Percentiles rank a stretch among this genome's conserved stretches.
Evolutionary conservation across 2,888 invertebrate genomes (phyloP).

Genomic region (Tenthredo mesomela): DNA sequence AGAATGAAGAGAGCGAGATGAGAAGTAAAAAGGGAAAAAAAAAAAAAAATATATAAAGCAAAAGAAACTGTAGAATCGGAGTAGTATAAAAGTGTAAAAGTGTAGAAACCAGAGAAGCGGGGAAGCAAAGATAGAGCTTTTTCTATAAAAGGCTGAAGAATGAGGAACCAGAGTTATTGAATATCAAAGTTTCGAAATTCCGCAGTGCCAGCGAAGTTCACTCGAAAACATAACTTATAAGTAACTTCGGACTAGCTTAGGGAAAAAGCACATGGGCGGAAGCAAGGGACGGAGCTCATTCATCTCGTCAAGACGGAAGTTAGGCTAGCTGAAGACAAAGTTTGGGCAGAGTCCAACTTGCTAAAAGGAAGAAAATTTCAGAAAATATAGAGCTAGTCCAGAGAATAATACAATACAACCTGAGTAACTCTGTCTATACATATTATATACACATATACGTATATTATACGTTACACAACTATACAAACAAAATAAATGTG

Average conservation of each 20-base stretch:
- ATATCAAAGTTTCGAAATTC: slow-evolving; percentile 74
- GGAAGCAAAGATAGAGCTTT: slow-evolving; percentile 55
- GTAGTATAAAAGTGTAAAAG: slow-evolving; percentile 41
- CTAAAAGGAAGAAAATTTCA: slow-evolving; percentile 73
- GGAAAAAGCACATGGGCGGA: slow-evolving; percentile 59
- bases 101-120: slow-evolving; percentile 23
- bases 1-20: not conserved
- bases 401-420: slow-evolving; percentile 49
- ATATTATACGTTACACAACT: not conserved
- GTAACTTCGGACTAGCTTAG: slow-evolving; percentile 67
- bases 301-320: slow-evolving; percentile 72
- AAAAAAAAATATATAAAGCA: slow-evolving; percentile 8
- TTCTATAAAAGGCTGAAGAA: slow-evolving; percentile 59
- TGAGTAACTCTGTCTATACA: not conserved
- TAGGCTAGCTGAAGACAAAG: slow-evolving; percentile 70
- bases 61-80: slow-evolving; percentile 39
- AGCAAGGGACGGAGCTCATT: slow-evolving; percentile 63
- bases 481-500: not conserved
- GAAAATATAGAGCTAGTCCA: slow-evolving; percentile 64
- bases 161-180: slow-evolving; percentile 71
- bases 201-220: slow-evolving; percentile 73
- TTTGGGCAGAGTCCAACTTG: slow-evolving; percentile 73
- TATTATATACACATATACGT: not conserved
- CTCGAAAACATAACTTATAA: slow-evolving; percentile 75
- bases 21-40: slow-evolving; percentile 4